These are phyloP conservation scores for Cyprinodon brontotheroides DNA, from an alignment of 2,113 vertebrate species.

Conservation along the genomic window DNA sequence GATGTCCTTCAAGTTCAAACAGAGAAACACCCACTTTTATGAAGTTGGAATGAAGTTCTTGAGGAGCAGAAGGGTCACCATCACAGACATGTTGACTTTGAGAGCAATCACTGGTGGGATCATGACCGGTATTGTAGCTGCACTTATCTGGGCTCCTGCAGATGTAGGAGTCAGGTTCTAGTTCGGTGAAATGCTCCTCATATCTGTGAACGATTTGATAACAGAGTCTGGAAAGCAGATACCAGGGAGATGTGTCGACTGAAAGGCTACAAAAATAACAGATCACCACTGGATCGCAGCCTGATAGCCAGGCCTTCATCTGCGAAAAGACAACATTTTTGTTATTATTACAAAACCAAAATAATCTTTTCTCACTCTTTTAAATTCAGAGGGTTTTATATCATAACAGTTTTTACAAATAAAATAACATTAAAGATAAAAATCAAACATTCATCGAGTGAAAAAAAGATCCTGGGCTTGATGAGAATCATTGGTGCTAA, in stretches of 20 bases:
- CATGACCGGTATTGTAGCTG: neutral
- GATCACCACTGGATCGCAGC: slow-evolving; percentile 71
- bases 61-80: neutral
- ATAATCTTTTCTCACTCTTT: no score
- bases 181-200: slow-evolving; percentile 8
- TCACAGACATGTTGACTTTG: neutral
- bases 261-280: slow-evolving; percentile 62
- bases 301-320: slow-evolving; percentile 76
- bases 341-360: neutral
- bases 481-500: neutral
- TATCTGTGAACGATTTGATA: slow-evolving; percentile 65
- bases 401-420: no score
- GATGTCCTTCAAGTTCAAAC: slow-evolving; percentile 57
- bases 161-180: neutral
- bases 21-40: slow-evolving; percentile 32
- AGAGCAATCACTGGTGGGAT: neutral
- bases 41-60: neutral
- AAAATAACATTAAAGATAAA: no score
- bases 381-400: no score
- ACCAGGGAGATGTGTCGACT: slow-evolving; percentile 43
- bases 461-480: no score
- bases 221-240: slow-evolving; percentile 72
- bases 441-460: no score
- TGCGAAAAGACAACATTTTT: slow-evolving; percentile 39
- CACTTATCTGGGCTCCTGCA: neutral